These are phyloP conservation scores for Selenia dentaria DNA, from an alignment of 2,888 invertebrate species.

Conservation along the genomic window DNA sequence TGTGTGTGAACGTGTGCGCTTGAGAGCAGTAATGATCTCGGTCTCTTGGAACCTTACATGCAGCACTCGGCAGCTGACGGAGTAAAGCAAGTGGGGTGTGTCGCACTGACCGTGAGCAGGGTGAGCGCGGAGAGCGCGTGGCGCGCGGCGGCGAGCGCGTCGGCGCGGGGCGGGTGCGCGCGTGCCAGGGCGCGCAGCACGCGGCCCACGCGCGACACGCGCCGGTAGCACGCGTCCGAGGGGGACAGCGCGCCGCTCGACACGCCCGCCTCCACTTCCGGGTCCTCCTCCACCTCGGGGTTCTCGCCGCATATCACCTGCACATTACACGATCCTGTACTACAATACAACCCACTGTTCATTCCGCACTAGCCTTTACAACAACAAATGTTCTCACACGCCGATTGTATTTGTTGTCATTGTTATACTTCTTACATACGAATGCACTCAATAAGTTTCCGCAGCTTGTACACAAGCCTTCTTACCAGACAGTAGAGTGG, in stretches of 20 bases:
- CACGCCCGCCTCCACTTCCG: slow-evolving; percentile 45
- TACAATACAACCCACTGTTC: slow-evolving; percentile 82
- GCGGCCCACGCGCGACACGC: slow-evolving; percentile 53
- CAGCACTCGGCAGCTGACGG: too few relatives aligned
- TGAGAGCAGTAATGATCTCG: too few relatives aligned
- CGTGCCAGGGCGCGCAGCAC: slow-evolving; percentile 53
- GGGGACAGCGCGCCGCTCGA: slow-evolving; percentile 64
- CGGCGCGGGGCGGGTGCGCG: slow-evolving; percentile 37
- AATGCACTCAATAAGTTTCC: too few relatives aligned
- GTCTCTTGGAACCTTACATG: too few relatives aligned
- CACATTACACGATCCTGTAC: too few relatives aligned
- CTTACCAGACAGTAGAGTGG: too few relatives aligned
- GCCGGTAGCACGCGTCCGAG: slow-evolving; percentile 66
- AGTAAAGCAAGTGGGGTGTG: neutral
- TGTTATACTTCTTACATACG: too few relatives aligned
- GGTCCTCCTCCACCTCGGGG: slow-evolving; percentile 46
- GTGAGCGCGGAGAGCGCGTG: slow-evolving; percentile 39
- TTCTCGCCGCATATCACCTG: slow-evolving; percentile 74
- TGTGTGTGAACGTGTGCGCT: too few relatives aligned
- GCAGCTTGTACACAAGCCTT: too few relatives aligned
- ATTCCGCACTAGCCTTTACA: too few relatives aligned
- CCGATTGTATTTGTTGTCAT: too few relatives aligned
- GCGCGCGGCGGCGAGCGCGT: slow-evolving; percentile 38
- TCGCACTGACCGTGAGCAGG: slow-evolving; percentile 38
- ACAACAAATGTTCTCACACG: too few relatives aligned